Evolutionary conservation across 2,888 invertebrate species (phyloP).

Genomic region (Mythimna impura): DNA sequence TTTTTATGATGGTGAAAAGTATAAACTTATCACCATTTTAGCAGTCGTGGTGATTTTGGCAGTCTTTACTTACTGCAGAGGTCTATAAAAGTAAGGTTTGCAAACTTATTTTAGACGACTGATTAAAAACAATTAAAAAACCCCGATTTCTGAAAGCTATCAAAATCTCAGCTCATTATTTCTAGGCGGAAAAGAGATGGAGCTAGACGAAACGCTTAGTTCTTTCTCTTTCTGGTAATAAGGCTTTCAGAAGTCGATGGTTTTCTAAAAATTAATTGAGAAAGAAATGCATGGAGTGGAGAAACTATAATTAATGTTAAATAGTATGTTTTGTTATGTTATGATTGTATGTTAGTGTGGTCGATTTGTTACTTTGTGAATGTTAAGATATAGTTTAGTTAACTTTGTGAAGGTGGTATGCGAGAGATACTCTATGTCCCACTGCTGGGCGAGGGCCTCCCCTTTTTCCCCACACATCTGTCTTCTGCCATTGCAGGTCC

Average conservation of each 20-base stretch:
- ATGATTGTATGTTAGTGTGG: constrained; percentile 63
- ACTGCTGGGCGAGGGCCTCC: too few species aligned
- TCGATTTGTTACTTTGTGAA: constrained; percentile 62
- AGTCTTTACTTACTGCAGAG: background rate
- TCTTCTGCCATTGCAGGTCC: too few species aligned
- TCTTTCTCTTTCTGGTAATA: background rate
- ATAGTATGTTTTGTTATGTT: constrained; percentile 61
- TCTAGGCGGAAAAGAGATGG: background rate
- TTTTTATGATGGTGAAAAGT: too few species aligned
- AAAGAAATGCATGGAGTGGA: constrained; percentile 48
- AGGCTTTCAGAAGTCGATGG: constrained; percentile 5
- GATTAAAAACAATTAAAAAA: background rate
- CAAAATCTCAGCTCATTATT: background rate
- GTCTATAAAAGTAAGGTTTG: background rate
- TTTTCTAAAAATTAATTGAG: constrained; percentile 18
- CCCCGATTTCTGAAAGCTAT: constrained; percentile 6
- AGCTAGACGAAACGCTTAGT: background rate
- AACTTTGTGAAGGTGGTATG: constrained; percentile 35
- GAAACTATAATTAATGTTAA: constrained; percentile 60
- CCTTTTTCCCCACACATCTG: too few species aligned
- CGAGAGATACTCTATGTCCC: constrained; percentile 11
- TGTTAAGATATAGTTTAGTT: constrained; percentile 45
- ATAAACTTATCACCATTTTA: too few species aligned
- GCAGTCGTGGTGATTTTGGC: too few species aligned
- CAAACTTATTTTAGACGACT: background rate